Evolutionary conservation across 2,113 vertebrate species (phyloP).

Genomic region (Empidonax alnorum): DNA sequence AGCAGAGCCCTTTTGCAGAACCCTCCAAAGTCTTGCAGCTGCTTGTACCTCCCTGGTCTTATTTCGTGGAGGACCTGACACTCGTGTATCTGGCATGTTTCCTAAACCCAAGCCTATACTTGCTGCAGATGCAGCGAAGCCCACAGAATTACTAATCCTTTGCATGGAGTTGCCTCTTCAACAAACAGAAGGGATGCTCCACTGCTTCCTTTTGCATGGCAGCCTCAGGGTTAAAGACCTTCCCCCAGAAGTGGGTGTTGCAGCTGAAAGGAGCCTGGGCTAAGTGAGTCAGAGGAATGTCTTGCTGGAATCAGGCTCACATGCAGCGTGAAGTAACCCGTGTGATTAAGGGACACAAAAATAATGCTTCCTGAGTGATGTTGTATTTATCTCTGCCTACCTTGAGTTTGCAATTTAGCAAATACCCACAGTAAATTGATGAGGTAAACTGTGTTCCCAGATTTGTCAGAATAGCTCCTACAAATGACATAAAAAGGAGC

Average conservation of each 20-base stretch:
- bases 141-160: background rate
- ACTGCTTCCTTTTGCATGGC: background rate
- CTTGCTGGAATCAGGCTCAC: background rate
- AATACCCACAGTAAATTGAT: background rate
- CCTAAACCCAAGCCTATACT: background rate
- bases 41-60: background rate
- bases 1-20: background rate
- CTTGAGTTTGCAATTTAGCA: background rate
- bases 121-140: background rate
- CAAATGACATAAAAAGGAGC: background rate
- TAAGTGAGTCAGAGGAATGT: background rate
- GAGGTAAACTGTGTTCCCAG: background rate
- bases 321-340: background rate
- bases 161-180: background rate
- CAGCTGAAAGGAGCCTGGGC: background rate
- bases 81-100: background rate
- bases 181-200: background rate
- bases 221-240: background rate
- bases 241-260: background rate
- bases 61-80: background rate
- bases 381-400: background rate
- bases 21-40: background rate
- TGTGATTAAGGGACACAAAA: background rate
- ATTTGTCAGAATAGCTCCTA: background rate
- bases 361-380: background rate